These are phyloP conservation scores for Microctenopoma lineatum DNA, from an alignment of 2,797 vertebrate species.

Conservation along the genomic window DNA sequence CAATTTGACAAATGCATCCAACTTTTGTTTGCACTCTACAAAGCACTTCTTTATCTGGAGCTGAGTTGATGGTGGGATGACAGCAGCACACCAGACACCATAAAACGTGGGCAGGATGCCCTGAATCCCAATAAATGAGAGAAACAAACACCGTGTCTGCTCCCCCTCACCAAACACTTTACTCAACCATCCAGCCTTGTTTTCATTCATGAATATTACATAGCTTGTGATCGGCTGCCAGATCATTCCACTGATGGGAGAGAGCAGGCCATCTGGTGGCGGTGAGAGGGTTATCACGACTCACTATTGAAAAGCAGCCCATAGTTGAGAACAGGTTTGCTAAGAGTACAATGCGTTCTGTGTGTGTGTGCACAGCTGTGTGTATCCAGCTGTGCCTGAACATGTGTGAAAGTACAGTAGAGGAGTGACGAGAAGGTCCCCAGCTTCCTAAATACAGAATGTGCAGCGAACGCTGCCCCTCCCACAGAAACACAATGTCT, in stretches of 20 bases:
- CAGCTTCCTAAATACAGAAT: constrained; percentile 21
- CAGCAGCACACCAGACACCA: constrained; percentile 8
- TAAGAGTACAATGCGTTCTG: constrained; percentile 34
- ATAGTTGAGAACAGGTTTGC: constrained; percentile 39
- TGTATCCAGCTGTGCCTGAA: constrained; percentile 29
- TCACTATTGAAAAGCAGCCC: constrained; percentile 47
- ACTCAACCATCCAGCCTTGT: constrained; percentile 35
- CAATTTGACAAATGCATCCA: constrained; percentile 13
- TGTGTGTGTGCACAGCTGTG: constrained; percentile 21
- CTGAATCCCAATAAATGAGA: constrained; percentile 26
- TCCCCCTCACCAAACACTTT: constrained; percentile 41
- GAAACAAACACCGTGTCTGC: constrained; percentile 42
- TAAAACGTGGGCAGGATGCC: constrained; percentile 22
- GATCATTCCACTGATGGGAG: constrained; percentile 51
- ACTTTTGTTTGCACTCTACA: constrained; percentile 16
- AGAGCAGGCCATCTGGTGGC: constrained; percentile 59
- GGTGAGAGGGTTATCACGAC: constrained; percentile 53
- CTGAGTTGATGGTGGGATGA: constrained; percentile 5
- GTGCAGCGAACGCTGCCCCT: background rate
- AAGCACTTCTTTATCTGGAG: background rate
- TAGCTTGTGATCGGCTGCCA: constrained; percentile 48
- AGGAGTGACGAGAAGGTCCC: constrained; percentile 40
- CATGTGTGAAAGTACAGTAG: constrained; percentile 22
- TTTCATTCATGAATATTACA: constrained; percentile 66
- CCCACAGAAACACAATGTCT: constrained; percentile 30